Base-by-base conservation (phyloP, 2,888 invertebrate species). In the Epistrophe grossulariae region DNA sequence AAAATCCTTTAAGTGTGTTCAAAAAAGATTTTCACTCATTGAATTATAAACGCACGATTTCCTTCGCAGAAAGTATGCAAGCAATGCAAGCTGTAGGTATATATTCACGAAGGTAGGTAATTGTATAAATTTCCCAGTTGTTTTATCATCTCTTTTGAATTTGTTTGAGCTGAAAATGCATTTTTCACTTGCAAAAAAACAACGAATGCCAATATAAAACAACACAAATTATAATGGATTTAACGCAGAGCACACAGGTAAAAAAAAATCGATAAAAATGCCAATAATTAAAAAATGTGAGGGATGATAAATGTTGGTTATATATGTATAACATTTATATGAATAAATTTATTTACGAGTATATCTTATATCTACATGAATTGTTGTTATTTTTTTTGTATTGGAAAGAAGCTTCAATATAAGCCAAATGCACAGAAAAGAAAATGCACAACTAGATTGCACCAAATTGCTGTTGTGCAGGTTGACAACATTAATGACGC, bases 21-120 rank as follows among this genome's bases (percentile, higher is more conserved):
- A 24, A 43, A 62, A 62, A 62, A 13, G 62, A 62, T 43, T 62
- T 62, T 43, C 43, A 15, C 43, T 62, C n/a, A 40, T 43, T 43
- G 24, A 62, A 62, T 62, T 62, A 62, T 43, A 40, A 24, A 62
- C 62, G 62, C 43, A 40, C 43, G 43, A 62, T 62, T 62, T 43
- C 43, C 24, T 38, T 35, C 15, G 31, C 45, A 64, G 43, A 24
- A 64, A 64, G 43, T 45, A n/a, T n/a, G n/a, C n/a, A n/a, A 28
- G 10, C 40, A 8, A n/a, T 45, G n/a, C 10, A 10, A 9, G 19
- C 17, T 19, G 17, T 1, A 9, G n/a, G n/a, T n/a, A n/a, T 52
- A 2, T 0, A 19, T 13, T 52, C 24, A 9, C 4, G n/a, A 35
- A 8, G 19, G 15, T 24, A 43, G 28, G 28, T 43, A 43, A 45